Evolutionary conservation across 1,140 invertebrate genomes (phyloP).

Genomic region (Micrasema longulum): DNA sequence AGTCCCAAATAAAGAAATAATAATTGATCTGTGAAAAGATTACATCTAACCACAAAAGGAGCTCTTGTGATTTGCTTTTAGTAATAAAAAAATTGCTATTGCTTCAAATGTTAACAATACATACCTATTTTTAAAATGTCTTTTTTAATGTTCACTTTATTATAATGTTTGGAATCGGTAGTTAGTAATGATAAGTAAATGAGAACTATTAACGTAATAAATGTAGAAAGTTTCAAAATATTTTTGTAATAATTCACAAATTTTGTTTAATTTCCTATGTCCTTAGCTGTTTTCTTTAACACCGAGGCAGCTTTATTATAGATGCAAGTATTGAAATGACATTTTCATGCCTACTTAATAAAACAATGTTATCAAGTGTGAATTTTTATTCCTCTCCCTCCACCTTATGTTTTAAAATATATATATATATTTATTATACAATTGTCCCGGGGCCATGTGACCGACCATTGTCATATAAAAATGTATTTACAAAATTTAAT

Average conservation of each 20-base stretch:
- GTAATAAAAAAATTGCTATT: slow-evolving; percentile 5
- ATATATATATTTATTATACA: background rate
- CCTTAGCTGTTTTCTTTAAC: slow-evolving; percentile 7
- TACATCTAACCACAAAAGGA: too few species aligned
- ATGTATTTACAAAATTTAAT: too few species aligned
- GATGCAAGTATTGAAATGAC: slow-evolving; percentile 35
- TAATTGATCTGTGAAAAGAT: too few species aligned
- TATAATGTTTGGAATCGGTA: background rate
- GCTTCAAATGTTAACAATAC: slow-evolving; percentile 15
- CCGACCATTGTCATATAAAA: too few species aligned
- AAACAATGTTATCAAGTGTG: slow-evolving; percentile 31
- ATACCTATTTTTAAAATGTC: slow-evolving; percentile 21
- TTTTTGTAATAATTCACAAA: slow-evolving; percentile 36
- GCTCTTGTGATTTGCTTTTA: slow-evolving; percentile 2
- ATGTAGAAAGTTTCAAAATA: slow-evolving; percentile 35
- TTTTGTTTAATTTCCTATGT: slow-evolving; percentile 5
- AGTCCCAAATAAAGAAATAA: too few species aligned
- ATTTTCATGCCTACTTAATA: slow-evolving; percentile 33
- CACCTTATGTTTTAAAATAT: background rate
- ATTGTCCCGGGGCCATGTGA: too few species aligned
- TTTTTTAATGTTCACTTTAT: slow-evolving; percentile 9
- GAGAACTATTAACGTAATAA: background rate
- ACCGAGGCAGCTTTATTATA: slow-evolving; percentile 29
- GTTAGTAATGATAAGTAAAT: slow-evolving; percentile 1
- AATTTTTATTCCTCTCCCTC: slow-evolving; percentile 1